These are phyloP conservation scores for Craterocephalus amniculus DNA, from an alignment of 2,797 vertebrate genomes.

Conservation along the genomic window DNA sequence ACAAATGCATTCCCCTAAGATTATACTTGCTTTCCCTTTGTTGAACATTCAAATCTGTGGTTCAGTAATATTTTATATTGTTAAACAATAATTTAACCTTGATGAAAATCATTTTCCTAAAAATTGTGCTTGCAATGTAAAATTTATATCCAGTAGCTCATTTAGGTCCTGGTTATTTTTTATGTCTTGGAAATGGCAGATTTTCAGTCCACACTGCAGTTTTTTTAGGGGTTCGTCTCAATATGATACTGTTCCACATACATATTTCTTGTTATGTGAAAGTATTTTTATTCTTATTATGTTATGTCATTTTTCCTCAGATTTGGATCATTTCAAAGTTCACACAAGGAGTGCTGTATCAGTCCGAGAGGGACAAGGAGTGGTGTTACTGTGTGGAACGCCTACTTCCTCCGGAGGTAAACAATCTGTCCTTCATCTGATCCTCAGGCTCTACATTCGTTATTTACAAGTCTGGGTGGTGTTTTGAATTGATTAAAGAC, in stretches of 20 bases:
- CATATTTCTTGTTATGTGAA: constrained; percentile 41
- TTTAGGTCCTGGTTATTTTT: neutral
- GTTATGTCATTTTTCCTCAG: constrained; percentile 67
- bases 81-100: constrained; percentile 11
- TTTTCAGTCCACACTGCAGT: constrained; percentile 51
- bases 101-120: constrained; percentile 12
- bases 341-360: constrained; percentile 91
- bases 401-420: constrained; percentile 91
- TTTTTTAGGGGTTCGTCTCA: constrained; percentile 48
- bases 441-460: neutral
- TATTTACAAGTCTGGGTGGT: neutral
- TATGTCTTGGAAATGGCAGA: constrained; percentile 6
- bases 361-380: constrained; percentile 95
- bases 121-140: neutral
- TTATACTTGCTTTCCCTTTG: neutral
- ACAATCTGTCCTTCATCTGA: constrained; percentile 6
- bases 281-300: constrained; percentile 35
- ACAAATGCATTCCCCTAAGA: constrained; percentile 5
- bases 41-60: constrained; percentile 12
- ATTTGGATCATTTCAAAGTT: constrained; percentile 90
- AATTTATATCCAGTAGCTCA: constrained; percentile 6
- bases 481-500: constrained; percentile 17
- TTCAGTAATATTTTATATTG: constrained; percentile 11
- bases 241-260: constrained; percentile 45
- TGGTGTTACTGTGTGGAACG: constrained; percentile 93